phyloP scores from a whole-genome alignment of 2,888 invertebrate species.

The Caenorhabditis angaria region DNA sequence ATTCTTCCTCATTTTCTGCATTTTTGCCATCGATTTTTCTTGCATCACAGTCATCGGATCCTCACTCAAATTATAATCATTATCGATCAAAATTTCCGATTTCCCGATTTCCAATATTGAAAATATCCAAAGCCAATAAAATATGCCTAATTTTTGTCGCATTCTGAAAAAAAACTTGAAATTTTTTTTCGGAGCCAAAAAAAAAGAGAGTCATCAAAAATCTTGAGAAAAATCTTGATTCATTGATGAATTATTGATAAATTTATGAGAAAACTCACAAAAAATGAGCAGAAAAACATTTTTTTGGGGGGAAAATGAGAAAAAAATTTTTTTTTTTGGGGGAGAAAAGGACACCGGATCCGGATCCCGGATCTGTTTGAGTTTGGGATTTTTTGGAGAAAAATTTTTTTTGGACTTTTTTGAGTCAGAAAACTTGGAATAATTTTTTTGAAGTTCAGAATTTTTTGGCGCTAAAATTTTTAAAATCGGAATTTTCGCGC shows the following conservation, averaged over 20 bases:
- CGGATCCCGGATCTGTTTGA: too few species aligned
- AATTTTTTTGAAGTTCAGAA: not conserved
- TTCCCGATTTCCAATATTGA: not conserved
- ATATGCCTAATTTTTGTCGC: not conserved
- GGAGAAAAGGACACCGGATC: too few species aligned
- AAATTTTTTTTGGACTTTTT: too few species aligned
- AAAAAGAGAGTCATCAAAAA: not conserved
- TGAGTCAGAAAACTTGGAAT: too few species aligned
- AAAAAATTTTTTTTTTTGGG: too few species aligned
- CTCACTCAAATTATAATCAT: constrained; percentile 52
- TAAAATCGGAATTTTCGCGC: too few species aligned
- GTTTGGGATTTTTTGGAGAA: too few species aligned
- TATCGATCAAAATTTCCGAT: constrained; percentile 46
- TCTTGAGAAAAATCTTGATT: not conserved
- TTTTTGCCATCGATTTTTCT: not conserved
- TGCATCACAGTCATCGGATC: constrained; percentile 45
- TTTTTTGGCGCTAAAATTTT: constrained; percentile 12
- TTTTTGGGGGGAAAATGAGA: constrained; percentile 7
- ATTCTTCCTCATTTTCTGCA: constrained; percentile 33
- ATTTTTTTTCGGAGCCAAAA: not conserved
- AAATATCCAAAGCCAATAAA: not conserved
- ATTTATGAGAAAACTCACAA: not conserved
- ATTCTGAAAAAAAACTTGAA: not conserved
- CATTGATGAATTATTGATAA: not conserved
- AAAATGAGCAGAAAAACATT: not conserved